These are phyloP conservation scores for Caenorhabditis becei DNA, from an alignment of 2,888 invertebrate genomes.

Conservation along the genomic window DNA sequence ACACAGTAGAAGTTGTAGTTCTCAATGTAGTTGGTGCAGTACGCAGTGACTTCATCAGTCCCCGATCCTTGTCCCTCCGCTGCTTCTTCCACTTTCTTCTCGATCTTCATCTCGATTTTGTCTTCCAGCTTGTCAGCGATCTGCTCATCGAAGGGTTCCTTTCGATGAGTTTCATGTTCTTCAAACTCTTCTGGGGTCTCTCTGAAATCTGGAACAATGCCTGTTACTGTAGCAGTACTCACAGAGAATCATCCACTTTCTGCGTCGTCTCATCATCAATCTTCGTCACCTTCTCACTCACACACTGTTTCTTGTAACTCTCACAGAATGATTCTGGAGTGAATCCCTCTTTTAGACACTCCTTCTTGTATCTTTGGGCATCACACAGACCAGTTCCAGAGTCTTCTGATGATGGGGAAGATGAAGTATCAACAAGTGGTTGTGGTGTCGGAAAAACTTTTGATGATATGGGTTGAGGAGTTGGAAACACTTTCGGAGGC, in stretches of 20 bases:
- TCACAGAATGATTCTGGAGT: conserved; percentile 29
- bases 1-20: conserved; percentile 75
- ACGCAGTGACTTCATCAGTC: conserved; percentile 60
- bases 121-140: background rate
- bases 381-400: background rate
- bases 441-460: conserved; percentile 44
- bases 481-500: conserved; percentile 43
- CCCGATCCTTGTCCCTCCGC: conserved; percentile 46
- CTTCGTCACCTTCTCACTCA: conserved; percentile 36
- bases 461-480: conserved; percentile 24
- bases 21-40: conserved; percentile 72
- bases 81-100: conserved; percentile 18
- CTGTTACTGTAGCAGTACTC: conserved; percentile 8
- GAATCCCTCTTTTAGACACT: conserved; percentile 51
- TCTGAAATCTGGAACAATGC: conserved; percentile 18
- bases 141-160: background rate
- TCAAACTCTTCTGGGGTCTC: conserved; percentile 53
- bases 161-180: conserved; percentile 3
- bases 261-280: conserved; percentile 45
- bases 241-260: conserved; percentile 33
- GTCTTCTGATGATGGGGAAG: background rate
- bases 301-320: conserved; percentile 31
- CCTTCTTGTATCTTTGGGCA: conserved; percentile 15
- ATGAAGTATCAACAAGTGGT: conserved; percentile 18
- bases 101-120: conserved; percentile 2